A percentile compares a stretch with the other conserved stretches of the same genome.
phyloP scores from a whole-genome alignment of 2,797 vertebrate species.

The Eutrigla gurnardus region DNA sequence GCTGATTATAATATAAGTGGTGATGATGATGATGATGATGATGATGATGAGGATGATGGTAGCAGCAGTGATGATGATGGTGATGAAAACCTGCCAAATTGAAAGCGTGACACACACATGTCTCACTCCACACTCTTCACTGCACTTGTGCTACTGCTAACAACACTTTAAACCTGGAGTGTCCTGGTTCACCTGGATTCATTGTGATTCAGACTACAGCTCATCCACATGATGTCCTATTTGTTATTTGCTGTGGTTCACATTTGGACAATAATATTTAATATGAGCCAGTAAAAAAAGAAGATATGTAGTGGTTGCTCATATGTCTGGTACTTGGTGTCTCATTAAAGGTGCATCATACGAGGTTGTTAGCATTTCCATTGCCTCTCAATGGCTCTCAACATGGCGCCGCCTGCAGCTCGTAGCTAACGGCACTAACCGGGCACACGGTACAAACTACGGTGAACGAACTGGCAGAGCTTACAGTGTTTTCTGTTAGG shows the following conservation, averaged over 20 bases:
- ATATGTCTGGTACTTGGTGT: not conserved
- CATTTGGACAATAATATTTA: not conserved
- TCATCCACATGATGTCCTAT: constrained; percentile 1
- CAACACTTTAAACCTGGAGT: constrained; percentile 36
- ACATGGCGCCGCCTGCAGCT: too few relatives aligned
- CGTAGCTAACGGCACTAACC: too few relatives aligned
- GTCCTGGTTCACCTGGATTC: constrained; percentile 16
- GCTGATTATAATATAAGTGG: constrained; percentile 44
- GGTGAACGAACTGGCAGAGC: too few relatives aligned
- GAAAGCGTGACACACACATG: constrained; percentile 36
- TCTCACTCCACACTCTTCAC: constrained; percentile 26
- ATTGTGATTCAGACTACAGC: constrained; percentile 26
- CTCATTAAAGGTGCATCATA: not conserved
- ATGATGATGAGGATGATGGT: not conserved
- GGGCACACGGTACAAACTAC: too few relatives aligned
- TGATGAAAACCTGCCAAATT: constrained; percentile 54
- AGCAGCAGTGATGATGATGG: constrained; percentile 35
- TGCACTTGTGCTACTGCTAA: constrained; percentile 36
- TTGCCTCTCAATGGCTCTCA: too few relatives aligned
- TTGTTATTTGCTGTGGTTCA: not conserved
- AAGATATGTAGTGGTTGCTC: not conserved
- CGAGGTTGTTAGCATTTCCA: too few relatives aligned
- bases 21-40: constrained; percentile 24
- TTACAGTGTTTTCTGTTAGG: too few relatives aligned
- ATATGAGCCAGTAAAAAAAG: not conserved